Base-by-base conservation (phyloP, 2,888 invertebrate species). In the Dioctria rufipes region DNA sequence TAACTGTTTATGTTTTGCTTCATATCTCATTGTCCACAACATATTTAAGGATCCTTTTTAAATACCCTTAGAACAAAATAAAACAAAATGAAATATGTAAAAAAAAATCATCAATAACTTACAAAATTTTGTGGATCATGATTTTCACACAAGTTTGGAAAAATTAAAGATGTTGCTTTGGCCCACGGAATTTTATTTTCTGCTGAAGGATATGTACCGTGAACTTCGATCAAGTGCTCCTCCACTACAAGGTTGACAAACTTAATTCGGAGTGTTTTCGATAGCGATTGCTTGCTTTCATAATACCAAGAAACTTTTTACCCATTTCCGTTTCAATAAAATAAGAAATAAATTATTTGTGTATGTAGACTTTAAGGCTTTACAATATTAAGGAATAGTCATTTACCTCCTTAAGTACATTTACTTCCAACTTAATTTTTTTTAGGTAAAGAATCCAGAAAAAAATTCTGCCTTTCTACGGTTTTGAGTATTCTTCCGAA, bases 131-230 rank as follows among this genome's bases (percentile, higher is more conserved):
- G 11, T 3, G 65, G 65, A 11, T 65, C 65, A 4, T 65, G 39
- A 40, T 65, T 39, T 40, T 65, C 65, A 40, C 65, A 65, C 40
- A 65, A 65, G 39, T 65, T 65, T 11, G 40, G 40, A 40, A 65
- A 65, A 39, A 40, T 40, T 65, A 9, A 9, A 8, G 65, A 3
- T 65, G 65, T 65, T 39, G 65, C 65, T 40, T 65, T 65, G n/a
- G 65, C 65, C 65, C 65, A 65, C 8, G 3, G 40, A 5, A 40
- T 65, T 65, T 65, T 65, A 40, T 65, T 65, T 39, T 65, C 65
- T 40, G 40, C 9, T 39, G 65, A 65, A 11, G 65, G 65, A 39
- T 65, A 65, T 37, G 37, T 40, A 3, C 65, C 65, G 65, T 65
- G 40, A 65, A 65, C 39, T 65, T 39, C 40, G 9, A 65, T 65